Conservation (phyloP, 2,797 vertebrate species). For the Sebastes flavidus region DNA sequence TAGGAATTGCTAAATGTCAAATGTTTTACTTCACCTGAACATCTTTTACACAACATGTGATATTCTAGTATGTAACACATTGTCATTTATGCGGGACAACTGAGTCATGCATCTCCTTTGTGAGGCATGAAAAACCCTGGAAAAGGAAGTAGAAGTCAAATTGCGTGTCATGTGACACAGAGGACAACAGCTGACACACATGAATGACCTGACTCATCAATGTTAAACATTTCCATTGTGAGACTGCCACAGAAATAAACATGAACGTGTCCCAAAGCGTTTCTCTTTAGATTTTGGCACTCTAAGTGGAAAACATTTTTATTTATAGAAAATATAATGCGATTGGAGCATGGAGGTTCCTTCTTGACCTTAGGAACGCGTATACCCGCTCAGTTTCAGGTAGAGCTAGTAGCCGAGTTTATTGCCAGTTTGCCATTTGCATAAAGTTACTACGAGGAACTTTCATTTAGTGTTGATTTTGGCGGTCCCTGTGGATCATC, state of each 20-base stretch:
- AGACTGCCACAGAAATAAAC: not conserved
- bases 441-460: too few relatives aligned
- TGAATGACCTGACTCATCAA: conserved; percentile 4
- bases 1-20: not conserved
- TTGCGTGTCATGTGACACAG: conserved; percentile 6
- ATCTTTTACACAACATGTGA: not conserved
- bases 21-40: not conserved
- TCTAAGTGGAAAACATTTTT: not conserved
- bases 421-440: not conserved
- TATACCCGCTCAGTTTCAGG: not conserved
- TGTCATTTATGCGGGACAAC: not conserved
- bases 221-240: conserved; percentile 11
- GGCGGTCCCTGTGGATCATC: too few relatives aligned
- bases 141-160: conserved; percentile 31
- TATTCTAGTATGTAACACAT: not conserved
- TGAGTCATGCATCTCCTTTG: not conserved
- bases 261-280: not conserved
- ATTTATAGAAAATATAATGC: not conserved
- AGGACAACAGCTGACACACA: not conserved
- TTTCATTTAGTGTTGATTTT: too few relatives aligned
- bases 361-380: not conserved
- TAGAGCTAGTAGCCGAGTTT: not conserved
- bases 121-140: not conserved
- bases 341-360: not conserved
- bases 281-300: not conserved